Percentiles rank a stretch among this genome's conserved stretches.
Evolutionary conservation across 2,888 invertebrate species (phyloP).

Genomic region (Drosophila greeni): DNA sequence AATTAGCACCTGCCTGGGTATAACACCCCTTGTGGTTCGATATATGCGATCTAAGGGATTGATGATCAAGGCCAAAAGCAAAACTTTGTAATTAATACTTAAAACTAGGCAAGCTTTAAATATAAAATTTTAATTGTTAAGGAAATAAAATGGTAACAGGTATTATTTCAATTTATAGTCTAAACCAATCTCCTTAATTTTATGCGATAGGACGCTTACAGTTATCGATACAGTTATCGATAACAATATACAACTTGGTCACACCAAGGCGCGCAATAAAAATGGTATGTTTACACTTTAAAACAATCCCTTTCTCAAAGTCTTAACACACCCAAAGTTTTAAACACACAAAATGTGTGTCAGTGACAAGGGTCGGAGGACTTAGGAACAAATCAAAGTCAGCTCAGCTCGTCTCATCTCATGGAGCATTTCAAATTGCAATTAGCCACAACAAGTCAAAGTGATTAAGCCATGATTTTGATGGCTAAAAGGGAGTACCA

Average conservation of each 20-base stretch:
- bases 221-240: no score
- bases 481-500: slow-evolving; percentile 19
- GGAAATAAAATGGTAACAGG: neutral
- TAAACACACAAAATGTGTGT: slow-evolving; percentile 11
- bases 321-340: neutral
- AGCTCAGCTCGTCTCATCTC: slow-evolving; percentile 36
- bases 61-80: neutral
- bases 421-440: slow-evolving; percentile 47
- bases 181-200: neutral
- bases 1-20: neutral
- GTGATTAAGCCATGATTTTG: slow-evolving; percentile 47
- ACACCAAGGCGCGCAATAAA: no score
- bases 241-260: no score
- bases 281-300: no score
- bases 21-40: neutral
- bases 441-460: slow-evolving; percentile 47
- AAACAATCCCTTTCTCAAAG: neutral
- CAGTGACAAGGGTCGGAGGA: slow-evolving; percentile 17
- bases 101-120: neutral
- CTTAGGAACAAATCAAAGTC: slow-evolving; percentile 43
- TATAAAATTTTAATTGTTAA: neutral
- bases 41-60: neutral
- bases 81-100: neutral
- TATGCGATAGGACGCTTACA: no score
- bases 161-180: neutral